Evolutionary conservation across 2,888 invertebrate species (phyloP), one percentile per base, ranked within the genome.

Genomic region (Vannuccia rotundouncinata): DNA sequence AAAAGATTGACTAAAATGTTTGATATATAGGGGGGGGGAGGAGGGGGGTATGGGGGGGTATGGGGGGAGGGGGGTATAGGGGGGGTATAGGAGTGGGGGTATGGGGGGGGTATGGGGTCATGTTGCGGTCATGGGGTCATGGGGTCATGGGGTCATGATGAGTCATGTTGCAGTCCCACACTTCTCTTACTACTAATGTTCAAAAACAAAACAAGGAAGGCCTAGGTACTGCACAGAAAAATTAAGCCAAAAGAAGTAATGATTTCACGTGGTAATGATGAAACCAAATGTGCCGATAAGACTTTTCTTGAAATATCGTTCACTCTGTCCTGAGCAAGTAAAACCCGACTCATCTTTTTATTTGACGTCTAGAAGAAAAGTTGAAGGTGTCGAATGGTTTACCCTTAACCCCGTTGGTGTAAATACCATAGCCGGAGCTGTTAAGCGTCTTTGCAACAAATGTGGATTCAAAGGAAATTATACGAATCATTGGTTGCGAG

Each of bases 201-300:
- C n/a, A n/a, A n/a, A 75, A 30, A 75, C 75, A 75, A 75, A 75
- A 17, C 75, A 75, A 29, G 25, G 75, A n/a, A 29, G 75, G 27
- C 75, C n/a, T n/a, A n/a, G n/a, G n/a, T 75, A 29, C 29, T 31
- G 22, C 75, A 75, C 31, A 29, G 29, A 10, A 75, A 75, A 75
- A 75, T 75, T 31, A 75, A 30, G 31, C 29, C 75, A 5, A 75
- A 75, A 30, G 75, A 75, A 75, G 31, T 27, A 29, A 75, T 75
- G 22, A 75, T 75, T 31, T 75, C 75, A 29, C 75, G 13, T 5
- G 75, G 29, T 31, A 75, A 27, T 75, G 29, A 75, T 31, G 75
- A 75, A 66, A 66, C 66, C 22, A 66, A 66, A 66, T 66, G 10
- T 66, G 66, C 66, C 5, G n/a, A 5, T 66, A 22, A 66, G 66